These are phyloP conservation scores for Cosmia trapezina DNA, from an alignment of 2,888 invertebrate genomes.

Conservation along the genomic window DNA sequence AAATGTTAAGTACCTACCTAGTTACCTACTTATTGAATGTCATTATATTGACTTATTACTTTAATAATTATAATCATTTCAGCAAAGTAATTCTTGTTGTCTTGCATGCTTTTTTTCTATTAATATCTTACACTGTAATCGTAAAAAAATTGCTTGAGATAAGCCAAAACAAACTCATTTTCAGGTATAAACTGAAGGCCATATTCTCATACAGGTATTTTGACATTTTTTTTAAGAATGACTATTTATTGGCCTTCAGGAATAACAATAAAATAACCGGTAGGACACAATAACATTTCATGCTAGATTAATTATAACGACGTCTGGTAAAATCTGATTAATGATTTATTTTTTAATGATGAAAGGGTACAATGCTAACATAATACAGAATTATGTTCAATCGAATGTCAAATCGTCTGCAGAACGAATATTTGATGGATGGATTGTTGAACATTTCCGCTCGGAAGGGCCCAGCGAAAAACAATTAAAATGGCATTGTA, in stretches of 20 bases:
- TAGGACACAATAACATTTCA: conserved; percentile 63
- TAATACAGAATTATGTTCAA: conserved; percentile 63
- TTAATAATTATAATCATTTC: not conserved
- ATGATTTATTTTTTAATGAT: conserved; percentile 68
- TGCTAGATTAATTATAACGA: conserved; percentile 62
- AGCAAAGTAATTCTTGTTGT: conserved; percentile 4
- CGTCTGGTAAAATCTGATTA: conserved; percentile 70
- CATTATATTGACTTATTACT: not conserved
- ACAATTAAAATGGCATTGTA: conserved; percentile 85
- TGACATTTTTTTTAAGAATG: not conserved
- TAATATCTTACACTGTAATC: not conserved
- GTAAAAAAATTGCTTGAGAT: not conserved
- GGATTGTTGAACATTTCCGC: conserved; percentile 77
- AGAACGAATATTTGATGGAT: conserved; percentile 87
- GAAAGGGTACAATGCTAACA: conserved; percentile 66
- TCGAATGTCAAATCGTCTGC: conserved; percentile 72
- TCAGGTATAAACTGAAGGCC: not conserved
- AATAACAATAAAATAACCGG: conserved; percentile 27
- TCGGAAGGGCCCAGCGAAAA: conserved; percentile 78
- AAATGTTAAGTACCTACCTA: not conserved
- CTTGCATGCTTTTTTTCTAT: not conserved
- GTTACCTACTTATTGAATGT: no score
- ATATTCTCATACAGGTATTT: not conserved
- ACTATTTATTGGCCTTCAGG: not conserved
- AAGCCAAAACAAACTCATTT: conserved; percentile 2